These are phyloP conservation scores for Lasioglossum lativentre DNA, from an alignment of 2,888 invertebrate genomes.

Conservation along the genomic window DNA sequence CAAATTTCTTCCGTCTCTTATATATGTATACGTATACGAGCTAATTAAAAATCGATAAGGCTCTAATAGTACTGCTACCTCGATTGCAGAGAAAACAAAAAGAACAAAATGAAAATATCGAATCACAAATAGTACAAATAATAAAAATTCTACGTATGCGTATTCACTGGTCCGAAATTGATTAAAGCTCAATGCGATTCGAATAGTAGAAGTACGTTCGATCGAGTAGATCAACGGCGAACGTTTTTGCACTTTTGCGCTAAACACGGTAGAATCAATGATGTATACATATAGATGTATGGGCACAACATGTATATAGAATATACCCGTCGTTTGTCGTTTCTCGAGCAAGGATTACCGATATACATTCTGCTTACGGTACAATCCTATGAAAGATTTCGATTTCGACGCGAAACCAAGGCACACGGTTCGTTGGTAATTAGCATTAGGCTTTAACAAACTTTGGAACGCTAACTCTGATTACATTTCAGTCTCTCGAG, in stretches of 20 bases:
- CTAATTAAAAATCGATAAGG: constrained; percentile 33
- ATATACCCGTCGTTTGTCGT: neutral
- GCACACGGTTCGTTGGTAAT: constrained; percentile 3
- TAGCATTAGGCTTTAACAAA: constrained; percentile 64
- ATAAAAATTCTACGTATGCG: constrained; percentile 38
- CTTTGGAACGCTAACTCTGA: constrained; percentile 58
- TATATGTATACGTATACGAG: neutral
- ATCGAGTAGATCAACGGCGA: neutral
- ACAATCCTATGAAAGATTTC: neutral
- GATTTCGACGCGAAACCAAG: neutral
- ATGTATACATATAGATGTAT: neutral
- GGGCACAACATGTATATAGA: neutral
- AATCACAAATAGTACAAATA: constrained; percentile 65
- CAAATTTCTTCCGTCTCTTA: constrained; percentile 37
- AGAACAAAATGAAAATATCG: constrained; percentile 22
- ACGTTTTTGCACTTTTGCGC: neutral
- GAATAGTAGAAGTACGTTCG: neutral
- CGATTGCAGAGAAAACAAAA: constrained; percentile 64
- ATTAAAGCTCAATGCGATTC: constrained; percentile 66
- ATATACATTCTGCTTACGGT: neutral
- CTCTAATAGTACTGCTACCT: constrained; percentile 39
- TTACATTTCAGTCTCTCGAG: constrained; percentile 71
- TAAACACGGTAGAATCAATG: neutral
- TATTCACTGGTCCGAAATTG: constrained; percentile 68
- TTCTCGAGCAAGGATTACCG: constrained; percentile 6